Conservation (phyloP, 2,113 vertebrate genomes). For the Condylura cristata region DNA sequence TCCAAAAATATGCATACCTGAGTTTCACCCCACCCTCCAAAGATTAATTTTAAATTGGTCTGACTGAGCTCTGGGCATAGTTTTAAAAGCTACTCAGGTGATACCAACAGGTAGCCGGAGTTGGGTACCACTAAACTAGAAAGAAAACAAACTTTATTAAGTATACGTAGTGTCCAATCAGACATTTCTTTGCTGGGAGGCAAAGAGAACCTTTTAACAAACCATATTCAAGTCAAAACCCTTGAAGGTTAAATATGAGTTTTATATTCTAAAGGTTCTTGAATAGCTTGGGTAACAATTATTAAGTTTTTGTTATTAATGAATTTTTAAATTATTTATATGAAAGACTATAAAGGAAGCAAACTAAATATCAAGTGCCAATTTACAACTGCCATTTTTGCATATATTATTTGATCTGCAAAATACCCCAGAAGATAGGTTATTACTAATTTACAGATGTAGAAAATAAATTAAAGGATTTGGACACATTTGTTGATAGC, state of each 20-base stretch:
- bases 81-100: not conserved
- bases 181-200: not conserved
- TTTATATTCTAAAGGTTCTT: not conserved
- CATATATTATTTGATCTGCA: not conserved
- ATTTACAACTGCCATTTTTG: not conserved
- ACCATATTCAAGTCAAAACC: not conserved
- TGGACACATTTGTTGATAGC: not conserved
- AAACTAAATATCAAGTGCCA: not conserved
- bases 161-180: not conserved
- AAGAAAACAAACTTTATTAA: constrained; percentile 41
- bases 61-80: not conserved
- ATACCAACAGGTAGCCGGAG: not conserved
- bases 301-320: not conserved
- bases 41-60: not conserved
- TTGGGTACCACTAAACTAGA: not conserved
- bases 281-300: not conserved
- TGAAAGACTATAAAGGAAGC: not conserved
- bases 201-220: not conserved
- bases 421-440: not conserved
- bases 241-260: not conserved
- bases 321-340: not conserved
- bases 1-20: constrained; percentile 5
- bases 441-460: constrained; percentile 5
- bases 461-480: not conserved
- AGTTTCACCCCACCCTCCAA: not conserved